Evolutionary conservation across 2,888 invertebrate species (phyloP), one percentile per base, ranked within the genome.

Genomic region (Stenodera caucasica): DNA sequence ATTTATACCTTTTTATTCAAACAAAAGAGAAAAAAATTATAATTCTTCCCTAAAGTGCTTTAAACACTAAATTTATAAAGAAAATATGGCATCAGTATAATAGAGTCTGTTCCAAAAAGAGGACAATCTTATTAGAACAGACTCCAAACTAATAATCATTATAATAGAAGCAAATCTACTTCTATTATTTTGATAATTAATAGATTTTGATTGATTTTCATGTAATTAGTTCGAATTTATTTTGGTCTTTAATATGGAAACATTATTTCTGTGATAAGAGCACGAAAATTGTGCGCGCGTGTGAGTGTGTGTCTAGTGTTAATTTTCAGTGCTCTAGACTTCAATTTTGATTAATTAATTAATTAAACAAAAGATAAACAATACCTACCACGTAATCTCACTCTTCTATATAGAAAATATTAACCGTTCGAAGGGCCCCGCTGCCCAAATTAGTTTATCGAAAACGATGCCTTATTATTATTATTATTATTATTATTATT

Each of bases 21-120:
- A 72, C 71, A 72, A 71, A 72, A 72, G 72, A 74, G 74, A 73
- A 73, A 72, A 73, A 73, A 73, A 76, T 73, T 77, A 76, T 76
- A 77, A 80, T 80, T 80, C 80, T 80, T 80, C 80, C 80, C 80
- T 80, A 79, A 79, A 80, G 80, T 80, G 80, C 80, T 80, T 80
- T 80, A 80, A 77, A 78, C 75, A 78, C 72, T 72, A 70, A 72
- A 72, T 67, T 71, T 71, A 72, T 64, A 66, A 69, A 58, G 62
- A 55, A 69, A 65, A 66, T 66, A 66, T 68, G 67, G 66, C 65
- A 70, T 68, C 64, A 66, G 60, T 63, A 64, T 59, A 52, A n/a
- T n/a, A n/a, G n/a, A n/a, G n/a, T n/a, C n/a, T n/a, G n/a, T n/a
- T n/a, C n/a, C n/a, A n/a, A n/a, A n/a, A n/a, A n/a, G n/a, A n/a